A percentile compares a stretch with the other conserved stretches of the same genome.
These are phyloP conservation scores for Onychomys arenicola DNA, from an alignment of 2,797 vertebrate species.

Conservation along the genomic window DNA sequence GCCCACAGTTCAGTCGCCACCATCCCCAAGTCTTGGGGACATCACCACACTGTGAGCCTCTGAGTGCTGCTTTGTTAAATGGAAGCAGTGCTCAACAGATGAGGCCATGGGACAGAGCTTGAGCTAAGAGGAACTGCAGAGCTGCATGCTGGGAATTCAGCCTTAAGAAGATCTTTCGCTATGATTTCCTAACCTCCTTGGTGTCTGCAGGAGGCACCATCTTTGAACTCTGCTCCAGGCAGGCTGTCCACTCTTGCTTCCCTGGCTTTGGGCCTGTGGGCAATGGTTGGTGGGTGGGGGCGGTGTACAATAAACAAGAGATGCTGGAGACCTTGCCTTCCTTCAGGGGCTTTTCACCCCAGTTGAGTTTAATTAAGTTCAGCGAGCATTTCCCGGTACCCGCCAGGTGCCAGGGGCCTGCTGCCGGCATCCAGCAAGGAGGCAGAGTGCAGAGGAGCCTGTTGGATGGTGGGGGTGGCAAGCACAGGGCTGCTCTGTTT, in stretches of 20 bases:
- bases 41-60: not conserved
- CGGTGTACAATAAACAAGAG: not conserved
- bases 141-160: fast-evolving
- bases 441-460: fast-evolving
- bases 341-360: constrained; percentile 37
- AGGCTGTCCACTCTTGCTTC: not conserved
- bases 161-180: fast-evolving
- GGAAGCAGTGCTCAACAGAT: not conserved
- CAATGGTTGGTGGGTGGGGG: not conserved
- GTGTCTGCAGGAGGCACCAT: not conserved
- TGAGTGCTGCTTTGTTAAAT: not conserved
- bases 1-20: not conserved
- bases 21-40: not conserved
- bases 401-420: constrained; percentile 47
- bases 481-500: not conserved
- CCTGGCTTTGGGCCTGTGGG: not conserved
- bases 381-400: constrained; percentile 42
- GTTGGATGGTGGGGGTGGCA: not conserved
- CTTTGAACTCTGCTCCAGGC: not conserved
- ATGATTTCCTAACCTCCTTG: not conserved
- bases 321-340: not conserved
- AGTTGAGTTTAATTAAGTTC: constrained; percentile 63
- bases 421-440: not conserved
- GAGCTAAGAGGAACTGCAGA: fast-evolving
- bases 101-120: not conserved